Evolutionary conservation across 2,113 vertebrate species (phyloP).

Genomic region (Pholis gunnellus): DNA sequence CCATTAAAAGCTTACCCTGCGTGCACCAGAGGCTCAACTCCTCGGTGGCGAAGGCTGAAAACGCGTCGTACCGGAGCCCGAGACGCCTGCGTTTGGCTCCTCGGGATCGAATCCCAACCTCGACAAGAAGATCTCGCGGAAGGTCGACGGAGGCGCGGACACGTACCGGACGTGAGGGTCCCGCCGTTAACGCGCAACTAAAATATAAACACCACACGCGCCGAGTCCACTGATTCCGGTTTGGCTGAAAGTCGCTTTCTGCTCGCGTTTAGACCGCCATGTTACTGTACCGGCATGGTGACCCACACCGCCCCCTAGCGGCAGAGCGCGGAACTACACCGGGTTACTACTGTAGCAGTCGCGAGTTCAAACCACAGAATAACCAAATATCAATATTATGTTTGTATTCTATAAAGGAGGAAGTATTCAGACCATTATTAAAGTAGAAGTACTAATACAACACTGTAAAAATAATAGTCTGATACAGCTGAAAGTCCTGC

Average conservation of each 20-base stretch:
- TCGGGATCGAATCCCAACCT: conserved; percentile 71
- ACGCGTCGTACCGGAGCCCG: conserved; percentile 22
- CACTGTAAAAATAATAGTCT: background rate
- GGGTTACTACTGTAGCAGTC: background rate
- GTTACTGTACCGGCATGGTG: conserved; percentile 23
- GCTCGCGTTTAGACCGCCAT: conserved; percentile 62
- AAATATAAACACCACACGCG: background rate
- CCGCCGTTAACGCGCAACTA: fast-evolving
- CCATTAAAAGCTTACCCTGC: conserved; percentile 53
- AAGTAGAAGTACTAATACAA: background rate
- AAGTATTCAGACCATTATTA: no score
- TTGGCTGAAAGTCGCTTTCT: conserved; percentile 13
- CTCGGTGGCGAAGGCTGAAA: conserved; percentile 65
- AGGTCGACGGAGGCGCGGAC: fast-evolving
- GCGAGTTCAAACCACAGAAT: background rate
- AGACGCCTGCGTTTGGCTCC: background rate
- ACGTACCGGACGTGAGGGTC: fast-evolving
- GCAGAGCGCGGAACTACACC: background rate
- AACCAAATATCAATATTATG: no score
- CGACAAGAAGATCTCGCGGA: background rate
- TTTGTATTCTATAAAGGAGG: background rate
- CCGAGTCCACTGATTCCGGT: background rate
- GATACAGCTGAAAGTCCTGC: no score
- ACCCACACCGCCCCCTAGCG: conserved; percentile 55
- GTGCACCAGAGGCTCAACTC: fast-evolving